Evolutionary conservation across 2,113 vertebrate genomes (phyloP).

Genomic region (Dolichotis patagonum): DNA sequence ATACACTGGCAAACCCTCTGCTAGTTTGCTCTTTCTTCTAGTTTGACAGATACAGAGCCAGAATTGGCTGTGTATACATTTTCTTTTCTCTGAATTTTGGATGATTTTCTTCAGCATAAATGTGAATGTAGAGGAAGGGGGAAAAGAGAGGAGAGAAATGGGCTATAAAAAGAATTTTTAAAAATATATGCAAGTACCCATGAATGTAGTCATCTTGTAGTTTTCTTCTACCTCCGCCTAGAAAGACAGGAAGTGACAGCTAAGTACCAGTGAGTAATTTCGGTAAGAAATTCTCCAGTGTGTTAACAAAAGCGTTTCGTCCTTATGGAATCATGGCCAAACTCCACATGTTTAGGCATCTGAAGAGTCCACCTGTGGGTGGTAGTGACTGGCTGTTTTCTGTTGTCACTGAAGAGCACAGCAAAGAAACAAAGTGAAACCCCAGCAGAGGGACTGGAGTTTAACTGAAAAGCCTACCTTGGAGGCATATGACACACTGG

Average conservation of each 20-base stretch:
- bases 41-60: not conserved
- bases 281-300: slow-evolving; percentile 9
- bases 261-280: slow-evolving; percentile 27
- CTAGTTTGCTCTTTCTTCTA: slow-evolving; percentile 29
- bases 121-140: not conserved
- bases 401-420: not conserved
- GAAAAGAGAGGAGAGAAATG: not conserved
- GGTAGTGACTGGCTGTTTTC: not conserved
- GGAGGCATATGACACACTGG: not conserved
- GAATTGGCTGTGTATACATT: not conserved
- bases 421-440: not conserved
- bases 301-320: not conserved
- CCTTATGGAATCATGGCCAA: not conserved
- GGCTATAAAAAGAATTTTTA: not conserved
- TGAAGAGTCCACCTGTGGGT: not conserved
- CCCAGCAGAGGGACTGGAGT: not conserved
- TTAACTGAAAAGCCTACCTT: not conserved
- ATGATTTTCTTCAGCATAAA: slow-evolving; percentile 31
- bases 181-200: not conserved
- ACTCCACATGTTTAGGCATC: not conserved
- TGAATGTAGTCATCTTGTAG: not conserved
- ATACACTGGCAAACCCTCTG: slow-evolving; percentile 34
- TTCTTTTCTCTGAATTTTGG: slow-evolving; percentile 18
- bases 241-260: slow-evolving; percentile 61
- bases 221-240: slow-evolving; percentile 2